Evolutionary conservation across 2,113 vertebrate species (phyloP).

Genomic region (Piprites chloris): DNA sequence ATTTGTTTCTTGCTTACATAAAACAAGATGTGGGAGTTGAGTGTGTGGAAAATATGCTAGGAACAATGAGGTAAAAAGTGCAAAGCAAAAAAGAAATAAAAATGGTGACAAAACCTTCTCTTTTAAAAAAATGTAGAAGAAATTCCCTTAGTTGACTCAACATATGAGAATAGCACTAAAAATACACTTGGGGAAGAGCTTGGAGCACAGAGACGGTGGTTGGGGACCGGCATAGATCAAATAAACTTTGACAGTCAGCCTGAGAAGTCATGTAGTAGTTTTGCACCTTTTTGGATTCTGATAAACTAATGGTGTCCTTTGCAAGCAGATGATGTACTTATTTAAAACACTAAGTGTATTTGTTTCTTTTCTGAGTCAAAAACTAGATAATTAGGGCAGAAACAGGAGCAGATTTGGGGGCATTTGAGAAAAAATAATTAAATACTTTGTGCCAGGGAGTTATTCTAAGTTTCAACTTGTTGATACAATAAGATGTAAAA

Average conservation of each 20-base stretch:
- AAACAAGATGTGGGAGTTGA: neutral
- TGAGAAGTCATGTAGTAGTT: neutral
- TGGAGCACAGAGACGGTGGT: neutral
- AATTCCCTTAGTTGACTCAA: neutral
- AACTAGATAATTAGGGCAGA: neutral
- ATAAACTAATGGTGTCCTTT: neutral
- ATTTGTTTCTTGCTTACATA: neutral
- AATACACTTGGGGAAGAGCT: accelerated
- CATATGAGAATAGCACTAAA: neutral
- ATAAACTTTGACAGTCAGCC: neutral
- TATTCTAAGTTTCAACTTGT: neutral
- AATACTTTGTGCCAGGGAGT: neutral
- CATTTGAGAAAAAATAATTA: neutral
- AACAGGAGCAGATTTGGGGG: neutral
- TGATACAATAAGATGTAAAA: neutral
- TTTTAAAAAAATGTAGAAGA: neutral
- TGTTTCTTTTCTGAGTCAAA: neutral
- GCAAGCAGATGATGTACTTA: neutral
- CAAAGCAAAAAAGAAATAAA: neutral
- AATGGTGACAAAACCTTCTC: neutral
- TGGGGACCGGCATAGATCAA: neutral
- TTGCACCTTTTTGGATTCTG: neutral
- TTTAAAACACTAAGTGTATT: neutral
- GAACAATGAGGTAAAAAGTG: neutral
- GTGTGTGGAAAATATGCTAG: neutral